phyloP scores from a whole-genome alignment of 2,113 vertebrate genomes.

The Neoarius graeffei region DNA sequence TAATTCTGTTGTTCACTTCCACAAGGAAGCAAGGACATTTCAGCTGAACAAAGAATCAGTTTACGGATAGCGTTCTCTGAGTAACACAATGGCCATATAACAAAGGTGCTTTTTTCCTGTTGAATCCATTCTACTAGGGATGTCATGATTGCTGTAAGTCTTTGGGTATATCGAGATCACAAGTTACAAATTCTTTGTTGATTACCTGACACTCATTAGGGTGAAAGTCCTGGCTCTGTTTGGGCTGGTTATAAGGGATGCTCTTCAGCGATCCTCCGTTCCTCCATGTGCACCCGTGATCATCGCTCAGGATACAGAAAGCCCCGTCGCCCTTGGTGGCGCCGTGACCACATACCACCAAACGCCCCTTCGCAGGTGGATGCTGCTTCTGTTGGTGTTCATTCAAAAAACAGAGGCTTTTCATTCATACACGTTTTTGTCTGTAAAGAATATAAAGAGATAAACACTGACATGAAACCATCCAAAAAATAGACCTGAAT shows the following conservation, averaged over 20 bases:
- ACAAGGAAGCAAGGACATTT: neutral
- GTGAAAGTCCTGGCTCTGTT: slow-evolving; percentile 78
- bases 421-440: neutral
- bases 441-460: neutral
- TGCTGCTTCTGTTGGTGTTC: neutral
- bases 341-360: slow-evolving; percentile 88
- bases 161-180: neutral
- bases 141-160: neutral
- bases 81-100: neutral
- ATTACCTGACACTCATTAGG: slow-evolving; percentile 88
- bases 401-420: neutral
- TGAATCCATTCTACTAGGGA: neutral
- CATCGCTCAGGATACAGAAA: slow-evolving; percentile 87
- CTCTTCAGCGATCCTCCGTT: slow-evolving; percentile 77
- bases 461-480: neutral
- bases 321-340: slow-evolving; percentile 78
- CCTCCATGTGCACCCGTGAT: slow-evolving; percentile 80
- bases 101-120: neutral
- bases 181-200: neutral
- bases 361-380: slow-evolving; percentile 74
- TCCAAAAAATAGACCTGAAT: slow-evolving; percentile 76
- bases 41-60: neutral
- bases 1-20: neutral
- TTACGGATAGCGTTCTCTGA: neutral
- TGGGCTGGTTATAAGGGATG: slow-evolving; percentile 80